Base-by-base conservation (phyloP, 2,888 invertebrate species). In the Ophion slaviceki region DNA sequence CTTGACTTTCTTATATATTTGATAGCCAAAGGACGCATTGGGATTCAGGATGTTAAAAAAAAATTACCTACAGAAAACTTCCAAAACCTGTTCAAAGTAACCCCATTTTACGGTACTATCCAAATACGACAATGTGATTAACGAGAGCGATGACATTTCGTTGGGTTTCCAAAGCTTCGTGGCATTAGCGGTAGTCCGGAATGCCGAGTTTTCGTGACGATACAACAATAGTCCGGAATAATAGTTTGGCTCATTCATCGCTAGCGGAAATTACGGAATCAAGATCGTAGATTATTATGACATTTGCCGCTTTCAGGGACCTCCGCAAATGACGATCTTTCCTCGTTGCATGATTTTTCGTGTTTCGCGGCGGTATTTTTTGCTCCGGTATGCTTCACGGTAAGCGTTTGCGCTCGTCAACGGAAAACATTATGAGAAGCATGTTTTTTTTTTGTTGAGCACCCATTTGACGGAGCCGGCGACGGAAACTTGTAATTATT, bases 401-500 rank as follows among this genome's bases (percentile, higher is more conserved):
- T 20, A 24, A 28, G 28, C 28, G 66, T 66, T 64, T 67, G 66
- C 36, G 67, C 71, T 79, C 14, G 36, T 70, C 24, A 47, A 68
- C 20, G 67, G 64, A 66, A 74, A 82, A 82, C 64, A 82, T 71
- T 53, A 85, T 57, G 47, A 59, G 53, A 79, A 36, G 17, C 4
- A 17, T 24, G 32, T 17, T 40, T 59, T 5, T 5, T 28, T 78
- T 62, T 76, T 57, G 40, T 36, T 62, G 66, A 66, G 61, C 28
- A 62, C 79, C 74, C 75, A 82, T 82, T 82, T 75, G 62, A 62
- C 47, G 62, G 75, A 76, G 75, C 66, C 4, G 2, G 68, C 28
- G 61, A 82, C 82, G 79, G 76, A 85, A 85, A 74, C 78, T 82
- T 53, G 76, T 76, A 82, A 82, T 80, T 71, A 82, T 82, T 82